Evolutionary conservation across 2,797 vertebrate genomes (phyloP), one percentile per base, ranked within the genome.

Genomic region (Steatocranus sp.): DNA sequence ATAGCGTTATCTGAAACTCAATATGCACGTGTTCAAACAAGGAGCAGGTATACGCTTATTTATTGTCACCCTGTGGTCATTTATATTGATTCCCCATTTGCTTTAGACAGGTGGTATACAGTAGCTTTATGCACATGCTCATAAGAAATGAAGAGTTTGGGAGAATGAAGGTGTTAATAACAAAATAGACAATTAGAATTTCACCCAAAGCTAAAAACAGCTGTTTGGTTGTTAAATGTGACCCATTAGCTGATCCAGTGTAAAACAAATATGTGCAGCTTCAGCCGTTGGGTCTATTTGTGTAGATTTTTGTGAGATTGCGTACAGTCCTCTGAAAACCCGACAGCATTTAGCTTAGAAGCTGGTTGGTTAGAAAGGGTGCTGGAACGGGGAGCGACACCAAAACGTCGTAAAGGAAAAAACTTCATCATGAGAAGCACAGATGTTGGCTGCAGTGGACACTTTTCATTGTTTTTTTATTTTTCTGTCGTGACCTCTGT

Each of bases 81-180:
- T 46, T 27, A 46, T 43, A 46, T 18, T 27, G 63, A 46, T 17
- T 70, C 8, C 5, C 38, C 4, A 27, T 70, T 70, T 70, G 23
- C 66, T 46, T 27, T 27, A 46, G 38, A 11, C 0, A 1, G 2
- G 36, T 41, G 0, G 20, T 36, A 68, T 68, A 41, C 18, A 41
- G 1, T 25, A 68, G 63, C 12, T 68, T 25, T 7, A 41, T 43
- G 36, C 20, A 66, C n/a, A 23, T 68, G 20, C 20, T 66, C 3
- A 66, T 41, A 38, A 41, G 3, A 66, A 3, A 66, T 41, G 12
- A 23, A 10, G 8, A 25, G 63, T 43, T 23, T 68, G 12, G 63
- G 3, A 66, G 34, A 68, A 68, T 36, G 36, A 41, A 25, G 1
- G 12, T 25, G 63, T 25, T 41, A 68, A 17, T 68, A 0, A 68